Percentiles rank a stretch among this genome's conserved stretches.
These are phyloP conservation scores for Argynnis bischoffii DNA, from an alignment of 2,888 invertebrate species.

Conservation along the genomic window DNA sequence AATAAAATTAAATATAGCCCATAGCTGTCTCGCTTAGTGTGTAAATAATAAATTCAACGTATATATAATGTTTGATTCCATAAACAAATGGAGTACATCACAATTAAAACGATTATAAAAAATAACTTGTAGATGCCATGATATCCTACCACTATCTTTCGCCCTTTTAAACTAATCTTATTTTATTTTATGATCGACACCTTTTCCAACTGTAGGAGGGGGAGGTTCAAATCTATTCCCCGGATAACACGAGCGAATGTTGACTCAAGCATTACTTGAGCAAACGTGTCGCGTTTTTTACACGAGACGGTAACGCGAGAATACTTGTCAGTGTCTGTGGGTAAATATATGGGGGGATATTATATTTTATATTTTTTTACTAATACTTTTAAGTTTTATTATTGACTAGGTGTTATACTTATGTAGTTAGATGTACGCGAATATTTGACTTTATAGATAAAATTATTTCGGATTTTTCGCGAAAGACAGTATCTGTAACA, in stretches of 20 bases:
- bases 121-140: neutral
- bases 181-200: constrained; percentile 13
- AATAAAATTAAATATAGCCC: no score
- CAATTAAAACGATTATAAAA: neutral
- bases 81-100: neutral
- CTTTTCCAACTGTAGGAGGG: constrained; percentile 10
- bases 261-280: constrained; percentile 74
- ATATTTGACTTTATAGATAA: no score
- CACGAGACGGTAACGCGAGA: constrained; percentile 23
- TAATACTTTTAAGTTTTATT: no score
- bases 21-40: no score
- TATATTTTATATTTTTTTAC: no score
- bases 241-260: constrained; percentile 47
- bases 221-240: constrained; percentile 25
- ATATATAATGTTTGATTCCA: no score
- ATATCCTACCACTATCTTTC: neutral
- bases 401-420: no score
- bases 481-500: no score
- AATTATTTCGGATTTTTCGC: no score
- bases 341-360: constrained; percentile 9
- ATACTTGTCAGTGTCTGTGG: constrained; percentile 18
- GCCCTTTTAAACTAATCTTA: constrained; percentile 3
- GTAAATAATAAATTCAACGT: no score
- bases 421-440: no score
- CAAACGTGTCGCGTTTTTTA: constrained; percentile 58